Percentiles rank a stretch among this genome's conserved stretches.
These are phyloP conservation scores for Adelphocoris suturalis DNA, from an alignment of 2,888 invertebrate species.

Conservation along the genomic window DNA sequence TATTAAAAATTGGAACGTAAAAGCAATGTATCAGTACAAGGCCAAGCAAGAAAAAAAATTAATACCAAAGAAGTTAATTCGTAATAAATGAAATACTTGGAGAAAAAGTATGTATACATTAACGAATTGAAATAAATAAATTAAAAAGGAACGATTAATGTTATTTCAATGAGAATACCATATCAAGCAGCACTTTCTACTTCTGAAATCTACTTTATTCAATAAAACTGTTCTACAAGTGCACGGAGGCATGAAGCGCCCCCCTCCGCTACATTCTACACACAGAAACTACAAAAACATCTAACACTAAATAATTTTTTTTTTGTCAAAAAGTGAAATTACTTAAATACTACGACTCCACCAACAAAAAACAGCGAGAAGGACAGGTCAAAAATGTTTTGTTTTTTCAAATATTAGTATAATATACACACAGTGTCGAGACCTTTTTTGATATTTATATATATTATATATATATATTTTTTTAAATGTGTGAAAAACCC, in stretches of 20 bases:
- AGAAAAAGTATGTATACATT: constrained; percentile 24
- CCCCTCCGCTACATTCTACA: constrained; percentile 73
- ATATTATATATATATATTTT: neutral
- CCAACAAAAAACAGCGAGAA: constrained; percentile 71
- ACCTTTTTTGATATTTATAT: constrained; percentile 27
- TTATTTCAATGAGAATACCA: constrained; percentile 69
- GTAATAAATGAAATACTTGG: constrained; percentile 37
- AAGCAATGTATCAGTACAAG: constrained; percentile 72
- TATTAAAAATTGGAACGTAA: constrained; percentile 61
- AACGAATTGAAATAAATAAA: constrained; percentile 50
- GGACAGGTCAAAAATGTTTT: constrained; percentile 53
- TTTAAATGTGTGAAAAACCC: constrained; percentile 43
- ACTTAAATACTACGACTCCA: constrained; percentile 75
- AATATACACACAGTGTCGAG: constrained; percentile 65
- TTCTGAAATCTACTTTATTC: constrained; percentile 81
- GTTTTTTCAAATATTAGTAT: constrained; percentile 28
- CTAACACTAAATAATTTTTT: constrained; percentile 76
- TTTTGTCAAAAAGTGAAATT: constrained; percentile 72
- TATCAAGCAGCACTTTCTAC: constrained; percentile 80
- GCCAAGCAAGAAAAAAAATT: constrained; percentile 69
- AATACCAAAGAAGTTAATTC: constrained; percentile 56
- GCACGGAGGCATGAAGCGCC: constrained; percentile 77
- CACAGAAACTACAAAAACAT: constrained; percentile 77
- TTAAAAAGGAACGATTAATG: constrained; percentile 72
- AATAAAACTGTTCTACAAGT: constrained; percentile 80